Evolutionary conservation across 2,113 vertebrate genomes (phyloP).

Genomic region (Dicerorhinus sumatrensis): DNA sequence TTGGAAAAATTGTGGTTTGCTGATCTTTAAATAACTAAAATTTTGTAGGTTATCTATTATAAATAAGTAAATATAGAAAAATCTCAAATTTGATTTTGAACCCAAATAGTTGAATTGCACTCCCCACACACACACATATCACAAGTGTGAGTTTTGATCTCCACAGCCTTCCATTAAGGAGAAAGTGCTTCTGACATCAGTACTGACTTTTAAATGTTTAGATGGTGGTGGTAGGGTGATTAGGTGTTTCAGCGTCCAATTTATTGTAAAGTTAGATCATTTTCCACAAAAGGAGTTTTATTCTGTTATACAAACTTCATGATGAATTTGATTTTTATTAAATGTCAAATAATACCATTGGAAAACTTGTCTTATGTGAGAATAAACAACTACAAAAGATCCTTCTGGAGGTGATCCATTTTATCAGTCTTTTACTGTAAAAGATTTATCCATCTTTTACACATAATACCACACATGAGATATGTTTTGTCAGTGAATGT

Average conservation of each 20-base stretch:
- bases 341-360: constrained; percentile 52
- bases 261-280: constrained; percentile 50
- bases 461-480: neutral
- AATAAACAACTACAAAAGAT: neutral
- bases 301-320: constrained; percentile 50
- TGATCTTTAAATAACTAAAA: constrained; percentile 60
- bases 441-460: neutral
- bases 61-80: constrained; percentile 42
- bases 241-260: neutral
- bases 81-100: constrained; percentile 59
- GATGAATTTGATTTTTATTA: constrained; percentile 79
- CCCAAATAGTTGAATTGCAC: constrained; percentile 13
- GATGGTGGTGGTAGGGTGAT: constrained; percentile 57
- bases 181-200: constrained; percentile 58
- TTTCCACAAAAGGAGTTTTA: constrained; percentile 74
- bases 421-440: neutral
- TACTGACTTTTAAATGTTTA: constrained; percentile 70
- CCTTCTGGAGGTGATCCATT: neutral
- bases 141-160: neutral
- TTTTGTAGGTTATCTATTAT: constrained; percentile 59
- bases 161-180: constrained; percentile 41
- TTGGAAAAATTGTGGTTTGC: neutral
- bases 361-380: constrained; percentile 54
- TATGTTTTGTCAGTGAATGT: neutral
- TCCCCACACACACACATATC: neutral